These are phyloP conservation scores for Falco concolor DNA, from an alignment of 2,797 vertebrate genomes.

Conservation along the genomic window DNA sequence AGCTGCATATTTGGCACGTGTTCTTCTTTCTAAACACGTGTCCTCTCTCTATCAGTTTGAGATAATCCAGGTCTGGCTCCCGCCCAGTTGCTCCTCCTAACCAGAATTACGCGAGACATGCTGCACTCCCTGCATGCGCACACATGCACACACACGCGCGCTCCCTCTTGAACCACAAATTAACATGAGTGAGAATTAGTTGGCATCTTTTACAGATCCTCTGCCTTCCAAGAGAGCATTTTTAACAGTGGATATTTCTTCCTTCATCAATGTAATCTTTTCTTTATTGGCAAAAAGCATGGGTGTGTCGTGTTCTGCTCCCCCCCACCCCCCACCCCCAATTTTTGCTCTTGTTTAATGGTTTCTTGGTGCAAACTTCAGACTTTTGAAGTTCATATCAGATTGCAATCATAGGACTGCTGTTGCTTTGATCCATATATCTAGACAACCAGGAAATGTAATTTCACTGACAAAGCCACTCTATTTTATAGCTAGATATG, in stretches of 20 bases:
- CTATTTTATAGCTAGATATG: neutral
- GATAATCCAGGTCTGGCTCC: slow-evolving; percentile 67
- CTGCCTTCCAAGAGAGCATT: neutral
- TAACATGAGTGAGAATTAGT: neutral
- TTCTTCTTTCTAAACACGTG: slow-evolving; percentile 54
- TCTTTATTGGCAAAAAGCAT: neutral
- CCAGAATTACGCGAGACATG: slow-evolving; percentile 26
- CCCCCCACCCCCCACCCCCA: neutral
- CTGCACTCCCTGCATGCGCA: neutral
- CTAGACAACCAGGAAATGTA: neutral
- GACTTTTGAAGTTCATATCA: neutral
- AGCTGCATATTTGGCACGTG: slow-evolving; percentile 64
- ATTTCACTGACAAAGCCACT: neutral
- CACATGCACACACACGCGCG: too few relatives aligned
- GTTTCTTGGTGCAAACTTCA: neutral
- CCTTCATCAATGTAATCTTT: neutral
- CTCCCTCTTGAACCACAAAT: neutral
- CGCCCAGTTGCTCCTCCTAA: slow-evolving; percentile 59
- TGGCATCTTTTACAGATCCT: neutral
- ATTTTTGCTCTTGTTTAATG: neutral
- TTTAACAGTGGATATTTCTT: neutral
- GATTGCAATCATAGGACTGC: neutral
- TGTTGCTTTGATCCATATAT: neutral
- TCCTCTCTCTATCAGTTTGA: slow-evolving; percentile 64
- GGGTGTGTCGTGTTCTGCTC: neutral